Base-by-base conservation (phyloP, 2,888 invertebrate genomes). In the Pyrochroa serraticornis region DNA sequence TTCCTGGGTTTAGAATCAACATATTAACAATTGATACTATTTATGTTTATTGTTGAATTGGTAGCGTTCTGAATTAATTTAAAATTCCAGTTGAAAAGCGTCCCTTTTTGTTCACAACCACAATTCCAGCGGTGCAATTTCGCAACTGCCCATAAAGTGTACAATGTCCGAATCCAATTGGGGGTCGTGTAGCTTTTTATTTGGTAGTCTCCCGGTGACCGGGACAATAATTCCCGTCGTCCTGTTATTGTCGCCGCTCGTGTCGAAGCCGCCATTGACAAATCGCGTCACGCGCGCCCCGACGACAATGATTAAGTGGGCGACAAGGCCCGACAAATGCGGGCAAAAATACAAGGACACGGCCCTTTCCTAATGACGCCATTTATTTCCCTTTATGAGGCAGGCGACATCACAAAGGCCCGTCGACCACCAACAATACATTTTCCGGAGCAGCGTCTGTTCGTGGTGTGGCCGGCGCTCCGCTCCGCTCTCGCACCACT, bases 301-400 rank as follows among this genome's bases (percentile, higher is more conserved):
- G 73, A 69, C 72, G 78, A 77, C 79, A 75, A 73, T 79, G 80
- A 80, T 75, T 75, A 77, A 79, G 75, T 72, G 73, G 73, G 74
- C 75, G 77, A 75, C 76, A 75, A 74, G 74, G 70, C 70, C 72
- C 76, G 78, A 79, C 79, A 79, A 80, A 79, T 77, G 77, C 73
- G 75, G 72, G 75, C 73, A 74, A 76, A 77, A 76, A 77, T 77
- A 77, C 74, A 75, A 75, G 75, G 75, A 77, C 76, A 75, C 73
- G 77, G 74, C 75, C 76, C 72, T 73, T 67, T 72, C 72, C 77
- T 80, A 80, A 80, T 79, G 79, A 79, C 73, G 72, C 75, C 74
- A 77, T 80, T 76, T 74, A 78, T 80, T 79, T 75, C 70, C 76
- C 76, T 78, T 78, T 79, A 77, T 75, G 76, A 74, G 75, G 72